Evolutionary conservation across 2,797 vertebrate genomes (phyloP).

Genomic region (Fringilla coelebs): DNA sequence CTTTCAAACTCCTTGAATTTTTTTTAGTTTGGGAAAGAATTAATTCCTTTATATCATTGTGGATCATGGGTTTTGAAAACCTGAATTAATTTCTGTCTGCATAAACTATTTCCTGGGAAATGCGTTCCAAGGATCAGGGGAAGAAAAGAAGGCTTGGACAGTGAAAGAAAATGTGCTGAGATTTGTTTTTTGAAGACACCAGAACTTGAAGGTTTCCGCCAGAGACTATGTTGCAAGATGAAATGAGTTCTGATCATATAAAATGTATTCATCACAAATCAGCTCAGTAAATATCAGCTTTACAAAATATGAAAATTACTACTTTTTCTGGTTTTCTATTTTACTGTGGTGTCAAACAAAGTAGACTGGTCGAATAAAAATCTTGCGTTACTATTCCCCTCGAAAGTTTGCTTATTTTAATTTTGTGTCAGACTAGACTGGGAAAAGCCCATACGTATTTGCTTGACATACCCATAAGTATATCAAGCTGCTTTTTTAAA

Average conservation of each 20-base stretch:
- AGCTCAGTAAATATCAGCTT: background rate
- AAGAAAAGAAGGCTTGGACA: background rate
- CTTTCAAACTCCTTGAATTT: background rate
- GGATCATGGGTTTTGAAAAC: slow-evolving; percentile 31
- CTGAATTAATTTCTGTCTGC: slow-evolving; percentile 45
- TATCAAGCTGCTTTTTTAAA: background rate
- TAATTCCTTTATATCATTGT: background rate
- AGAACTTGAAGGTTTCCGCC: background rate
- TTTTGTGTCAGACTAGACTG: background rate
- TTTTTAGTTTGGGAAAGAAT: slow-evolving; percentile 10
- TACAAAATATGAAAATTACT: background rate
- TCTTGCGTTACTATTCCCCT: background rate
- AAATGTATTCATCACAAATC: background rate
- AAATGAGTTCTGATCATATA: slow-evolving; percentile 22
- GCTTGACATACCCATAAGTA: background rate
- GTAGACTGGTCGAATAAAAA: background rate
- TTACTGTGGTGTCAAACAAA: background rate
- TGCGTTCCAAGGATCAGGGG: background rate
- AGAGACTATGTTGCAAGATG: background rate
- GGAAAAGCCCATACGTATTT: background rate
- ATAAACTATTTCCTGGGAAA: slow-evolving; percentile 19
- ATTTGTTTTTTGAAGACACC: slow-evolving; percentile 18
- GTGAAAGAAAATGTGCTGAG: background rate
- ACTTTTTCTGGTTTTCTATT: background rate
- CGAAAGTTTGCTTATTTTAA: background rate